Base-by-base conservation (phyloP, 2,797 vertebrate genomes). In the Halcyon smyrnensis region DNA sequence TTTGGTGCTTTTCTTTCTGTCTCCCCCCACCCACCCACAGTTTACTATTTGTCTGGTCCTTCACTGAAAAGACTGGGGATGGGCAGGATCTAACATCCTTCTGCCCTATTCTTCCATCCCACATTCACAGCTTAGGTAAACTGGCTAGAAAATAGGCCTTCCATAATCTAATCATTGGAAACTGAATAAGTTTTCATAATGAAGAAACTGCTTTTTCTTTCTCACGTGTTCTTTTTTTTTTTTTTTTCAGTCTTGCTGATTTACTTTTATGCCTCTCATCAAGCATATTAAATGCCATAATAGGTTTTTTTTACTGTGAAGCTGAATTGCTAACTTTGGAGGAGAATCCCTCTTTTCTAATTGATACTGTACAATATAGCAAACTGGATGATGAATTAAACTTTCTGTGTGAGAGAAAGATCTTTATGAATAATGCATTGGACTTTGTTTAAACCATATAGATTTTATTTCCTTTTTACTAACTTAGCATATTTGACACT, bases 401-500 rank as follows among this genome's bases (percentile, higher is more conserved):
- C 23, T 69, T 78, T 57, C 25, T 64, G 28, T 64, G 25, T 62
- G 59, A 89, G 19, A 89, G 17, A 75, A 90, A 37, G 12, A 23
- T 73, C 8, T 73, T 73, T 73, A 84, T 92, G 70, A 95, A 93
- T 92, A 87, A 93, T 87, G 41, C 27, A 89, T 95, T 53, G 76
- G 50, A 21, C 30, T 87, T 95, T 94, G 64, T 87, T 94, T 89
- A 92, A 95, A 80, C 11, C 54, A 36, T 87, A 87, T 73, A 85
- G 65, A 90, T 93, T 93, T 89, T 93, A 87, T 91, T 93, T 92
- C 51, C 5, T 87, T 95, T 89, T 89, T 92, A 89, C 91, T 91
- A 85, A 89, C 81, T 89, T 87, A 89, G 68, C 78, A 37, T 63
- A 43, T 96, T 84, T 89, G 67, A 94, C 46, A 74, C n/a, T 56